Base-by-base conservation (phyloP, 2,797 vertebrate genomes). In the Momotus momota region DNA sequence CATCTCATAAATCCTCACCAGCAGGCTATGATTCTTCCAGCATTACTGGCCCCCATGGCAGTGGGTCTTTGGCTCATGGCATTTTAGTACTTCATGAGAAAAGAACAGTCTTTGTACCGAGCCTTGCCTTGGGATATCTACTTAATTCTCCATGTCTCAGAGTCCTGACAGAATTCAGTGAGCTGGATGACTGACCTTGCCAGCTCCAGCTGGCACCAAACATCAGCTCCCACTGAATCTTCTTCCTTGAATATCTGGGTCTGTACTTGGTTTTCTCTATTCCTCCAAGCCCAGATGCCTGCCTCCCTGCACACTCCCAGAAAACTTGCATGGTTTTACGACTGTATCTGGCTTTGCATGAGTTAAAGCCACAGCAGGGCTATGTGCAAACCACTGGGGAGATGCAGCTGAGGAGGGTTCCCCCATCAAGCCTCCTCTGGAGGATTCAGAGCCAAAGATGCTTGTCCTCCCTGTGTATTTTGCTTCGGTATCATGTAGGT, bases 381-480 rank as follows among this genome's bases (percentile, higher is more conserved):
- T 70, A 25, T 33, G 23, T 5, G 43, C 43, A 74, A 92, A 45
- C 20, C 71, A 26, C 65, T 33, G 49, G 81, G 78, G 81, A 94
- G 55, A 27, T 35, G 65, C 52, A 81, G 86, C 69, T 33, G 65
- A 80, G 49, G 29, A 91, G 69, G 75, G n/a, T 87, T 96, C 84
- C 84, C 81, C 57, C 81, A 74, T 40, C 79, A 46, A 89, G 57
- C 52, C 35, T 61, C 45, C 60, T 85, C 18, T 40, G 45, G 25
- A 80, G 2, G 43, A 45, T 58, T 70, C 54, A 66, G 55, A 97
- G 86, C 81, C 85, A 83, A 89, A 85, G 74, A 88, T 3, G 23
- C 54, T 96, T 92, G 75, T 91, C 65, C 81, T 91, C 45, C 52
- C 49, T 23, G 2, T 79, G 70, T 90, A 64, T 81, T 96, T 96